These are phyloP conservation scores for Dasysyrphus albostriatus DNA, from an alignment of 2,888 invertebrate species.

Conservation along the genomic window DNA sequence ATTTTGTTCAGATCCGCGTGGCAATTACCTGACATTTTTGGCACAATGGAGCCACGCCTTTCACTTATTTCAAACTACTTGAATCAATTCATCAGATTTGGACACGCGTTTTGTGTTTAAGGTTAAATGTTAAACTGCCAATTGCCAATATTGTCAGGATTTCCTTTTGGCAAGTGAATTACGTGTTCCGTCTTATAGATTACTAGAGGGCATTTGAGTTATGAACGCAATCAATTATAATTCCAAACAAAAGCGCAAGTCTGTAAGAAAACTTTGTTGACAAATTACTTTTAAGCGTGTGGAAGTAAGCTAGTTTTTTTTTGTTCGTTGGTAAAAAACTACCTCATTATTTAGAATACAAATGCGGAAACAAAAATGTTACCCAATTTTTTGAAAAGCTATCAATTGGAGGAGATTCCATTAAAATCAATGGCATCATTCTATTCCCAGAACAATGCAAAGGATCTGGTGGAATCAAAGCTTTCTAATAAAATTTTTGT, in stretches of 20 bases:
- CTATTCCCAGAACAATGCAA: too few species aligned
- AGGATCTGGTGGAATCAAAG: too few species aligned
- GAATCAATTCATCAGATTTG: conserved; percentile 38
- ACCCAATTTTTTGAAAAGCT: background rate
- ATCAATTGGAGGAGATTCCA: background rate
- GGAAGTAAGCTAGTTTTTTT: background rate
- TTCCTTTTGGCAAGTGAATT: conserved; percentile 4
- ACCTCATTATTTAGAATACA: background rate
- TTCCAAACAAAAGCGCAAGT: background rate
- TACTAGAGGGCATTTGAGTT: background rate
- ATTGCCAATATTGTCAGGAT: conserved; percentile 5
- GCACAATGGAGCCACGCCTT: conserved; percentile 26
- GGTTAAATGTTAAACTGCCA: background rate
- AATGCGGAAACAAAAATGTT: background rate
- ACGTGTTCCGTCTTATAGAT: background rate
- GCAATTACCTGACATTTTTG: background rate
- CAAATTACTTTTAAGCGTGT: conserved; percentile 2
- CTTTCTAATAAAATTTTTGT: too few species aligned
- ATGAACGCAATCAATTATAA: conserved; percentile 12
- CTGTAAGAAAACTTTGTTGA: background rate
- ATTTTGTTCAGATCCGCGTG: conserved; percentile 39
- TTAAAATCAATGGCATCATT: too few species aligned
- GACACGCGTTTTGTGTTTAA: conserved; percentile 11
- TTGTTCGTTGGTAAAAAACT: background rate
- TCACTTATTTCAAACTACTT: conserved; percentile 30